Percentiles rank a stretch among this genome's conserved stretches.
Evolutionary conservation across 2,113 vertebrate species (phyloP).

Genomic region (Thalassoma bifasciatum): DNA sequence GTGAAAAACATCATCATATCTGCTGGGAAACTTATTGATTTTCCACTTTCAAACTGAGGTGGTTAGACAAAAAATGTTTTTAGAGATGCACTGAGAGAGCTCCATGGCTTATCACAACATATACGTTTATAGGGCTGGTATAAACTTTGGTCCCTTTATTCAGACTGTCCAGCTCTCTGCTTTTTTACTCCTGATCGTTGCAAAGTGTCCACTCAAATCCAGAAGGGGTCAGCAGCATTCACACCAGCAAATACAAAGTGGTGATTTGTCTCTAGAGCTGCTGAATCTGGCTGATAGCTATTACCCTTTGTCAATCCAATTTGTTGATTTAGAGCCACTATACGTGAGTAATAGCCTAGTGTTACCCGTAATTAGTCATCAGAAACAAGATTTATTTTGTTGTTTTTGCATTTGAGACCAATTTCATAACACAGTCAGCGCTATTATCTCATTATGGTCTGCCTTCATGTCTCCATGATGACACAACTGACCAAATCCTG

Average conservation of each 20-base stretch:
- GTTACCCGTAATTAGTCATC: not conserved
- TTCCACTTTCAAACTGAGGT: not conserved
- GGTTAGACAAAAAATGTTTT: not conserved
- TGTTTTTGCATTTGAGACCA: not conserved
- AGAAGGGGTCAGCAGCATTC: no score
- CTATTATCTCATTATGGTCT: conserved; percentile 1
- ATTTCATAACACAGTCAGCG: not conserved
- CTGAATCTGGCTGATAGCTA: no score
- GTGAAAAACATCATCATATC: conserved; percentile 2
- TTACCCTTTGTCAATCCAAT: no score
- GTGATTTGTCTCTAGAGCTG: no score
- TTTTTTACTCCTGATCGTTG: no score
- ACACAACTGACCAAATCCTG: conserved; percentile 23
- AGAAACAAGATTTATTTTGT: not conserved
- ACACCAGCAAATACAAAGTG: no score
- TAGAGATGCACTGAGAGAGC: not conserved
- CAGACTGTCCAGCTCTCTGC: not conserved
- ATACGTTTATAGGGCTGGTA: conserved; percentile 4
- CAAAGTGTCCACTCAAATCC: no score
- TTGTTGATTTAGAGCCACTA: no score
- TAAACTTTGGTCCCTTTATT: not conserved
- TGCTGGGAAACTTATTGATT: conserved; percentile 33
- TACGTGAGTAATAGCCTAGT: not conserved
- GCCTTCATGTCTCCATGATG: conserved; percentile 38
- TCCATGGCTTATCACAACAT: not conserved